Percentiles rank a stretch among this genome's conserved stretches.
Conservation (phyloP, 2,797 vertebrate species). For the Carcharodon carcharias region DNA sequence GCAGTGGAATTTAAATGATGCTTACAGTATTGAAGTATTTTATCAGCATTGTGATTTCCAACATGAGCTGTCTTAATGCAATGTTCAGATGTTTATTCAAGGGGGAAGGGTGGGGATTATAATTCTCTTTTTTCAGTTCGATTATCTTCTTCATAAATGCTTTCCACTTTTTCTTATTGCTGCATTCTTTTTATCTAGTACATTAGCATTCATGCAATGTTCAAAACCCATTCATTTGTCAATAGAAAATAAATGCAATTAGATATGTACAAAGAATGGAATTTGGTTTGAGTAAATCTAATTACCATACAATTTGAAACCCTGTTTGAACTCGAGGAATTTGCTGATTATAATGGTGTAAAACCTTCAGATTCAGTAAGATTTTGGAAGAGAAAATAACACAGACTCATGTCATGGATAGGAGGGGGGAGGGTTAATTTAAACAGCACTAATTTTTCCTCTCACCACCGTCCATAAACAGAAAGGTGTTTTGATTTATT, state of each 20-base stretch:
- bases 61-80: neutral
- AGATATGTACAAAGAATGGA: neutral
- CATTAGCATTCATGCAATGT: neutral
- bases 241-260: neutral
- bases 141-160: neutral
- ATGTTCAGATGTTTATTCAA: neutral
- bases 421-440: no score
- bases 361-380: neutral
- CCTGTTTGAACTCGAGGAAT: neutral
- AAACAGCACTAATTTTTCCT: no score
- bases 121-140: neutral
- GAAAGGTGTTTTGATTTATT: no score
- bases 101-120: neutral
- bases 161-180: neutral
- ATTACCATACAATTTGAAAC: slow-evolving; percentile 12
- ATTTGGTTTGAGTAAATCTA: slow-evolving; percentile 29
- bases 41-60: neutral
- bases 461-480: no score
- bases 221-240: slow-evolving; percentile 18
- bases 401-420: no score
- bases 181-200: neutral
- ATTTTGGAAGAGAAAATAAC: neutral
- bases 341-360: neutral
- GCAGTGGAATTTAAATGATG: neutral
- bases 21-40: neutral